Conservation (phyloP, 35 echinoderm and acorn worm species). For the Apostichopus californicus region DNA sequence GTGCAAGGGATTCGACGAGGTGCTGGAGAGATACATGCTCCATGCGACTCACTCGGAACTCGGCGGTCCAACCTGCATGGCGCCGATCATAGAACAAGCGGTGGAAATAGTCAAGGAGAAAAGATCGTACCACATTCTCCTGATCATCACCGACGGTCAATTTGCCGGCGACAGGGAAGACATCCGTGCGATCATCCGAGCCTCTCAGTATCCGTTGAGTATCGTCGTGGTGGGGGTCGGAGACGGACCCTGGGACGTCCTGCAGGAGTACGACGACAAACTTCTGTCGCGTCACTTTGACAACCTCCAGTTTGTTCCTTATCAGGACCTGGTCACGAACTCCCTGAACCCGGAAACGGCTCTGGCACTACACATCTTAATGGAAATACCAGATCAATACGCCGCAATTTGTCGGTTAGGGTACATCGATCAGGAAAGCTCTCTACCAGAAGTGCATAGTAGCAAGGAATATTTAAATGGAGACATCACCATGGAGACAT, state of each 20-base stretch:
- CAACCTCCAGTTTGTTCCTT: slow-evolving; percentile 98
- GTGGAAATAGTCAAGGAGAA: slow-evolving; percentile 77
- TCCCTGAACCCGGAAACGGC: slow-evolving; percentile 82
- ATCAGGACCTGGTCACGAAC: slow-evolving; percentile 84
- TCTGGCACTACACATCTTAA: slow-evolving; percentile 82
- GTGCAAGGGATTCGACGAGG: slow-evolving; percentile 81
- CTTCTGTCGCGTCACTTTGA: slow-evolving; percentile 82
- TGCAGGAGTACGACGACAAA: slow-evolving; percentile 91
- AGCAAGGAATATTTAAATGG: neutral
- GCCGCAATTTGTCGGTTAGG: slow-evolving; percentile 84
- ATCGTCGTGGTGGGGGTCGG: slow-evolving; percentile 92
- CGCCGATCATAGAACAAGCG: slow-evolving; percentile 87
- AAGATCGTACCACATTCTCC: slow-evolving; percentile 80
- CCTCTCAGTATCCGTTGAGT: slow-evolving; percentile 87
- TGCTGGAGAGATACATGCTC: slow-evolving; percentile 70
- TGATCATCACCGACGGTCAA: slow-evolving; percentile 89
- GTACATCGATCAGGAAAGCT: slow-evolving; percentile 35
- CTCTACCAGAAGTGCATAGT: neutral
- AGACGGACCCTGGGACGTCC: slow-evolving; percentile 84
- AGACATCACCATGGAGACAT: no score
- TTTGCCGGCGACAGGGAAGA: slow-evolving; percentile 55
- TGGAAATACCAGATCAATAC: slow-evolving; percentile 98
- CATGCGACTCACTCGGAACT: slow-evolving; percentile 47
- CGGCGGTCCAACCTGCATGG: slow-evolving; percentile 93
- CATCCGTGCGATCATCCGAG: slow-evolving; percentile 70